These are phyloP conservation scores for Ochropacha duplaris DNA, from an alignment of 2,888 invertebrate genomes.

Conservation along the genomic window DNA sequence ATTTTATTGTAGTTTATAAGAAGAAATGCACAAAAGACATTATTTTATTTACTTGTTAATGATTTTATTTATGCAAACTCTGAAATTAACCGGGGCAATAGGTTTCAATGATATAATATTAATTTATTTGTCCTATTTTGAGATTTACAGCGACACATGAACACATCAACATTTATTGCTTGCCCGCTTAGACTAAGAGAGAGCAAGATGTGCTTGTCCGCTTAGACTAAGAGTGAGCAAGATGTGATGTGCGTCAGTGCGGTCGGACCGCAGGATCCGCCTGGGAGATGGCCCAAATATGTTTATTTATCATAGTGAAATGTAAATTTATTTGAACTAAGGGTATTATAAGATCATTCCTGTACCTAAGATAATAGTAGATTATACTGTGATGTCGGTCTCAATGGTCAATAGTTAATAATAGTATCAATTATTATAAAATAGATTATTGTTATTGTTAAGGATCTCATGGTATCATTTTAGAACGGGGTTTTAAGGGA, in stretches of 20 bases:
- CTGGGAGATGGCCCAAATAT: conserved; percentile 57
- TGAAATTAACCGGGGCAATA: conserved; percentile 57
- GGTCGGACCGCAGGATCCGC: conserved; percentile 56
- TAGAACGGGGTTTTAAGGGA: conserved; percentile 67
- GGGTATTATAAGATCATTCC: conserved; percentile 76
- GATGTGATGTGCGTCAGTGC: conserved; percentile 18
- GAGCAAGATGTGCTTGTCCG: background rate
- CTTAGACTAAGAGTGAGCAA: too few species aligned
- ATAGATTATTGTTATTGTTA: conserved; percentile 80
- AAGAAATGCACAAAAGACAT: conserved; percentile 77
- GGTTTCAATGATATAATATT: conserved; percentile 19
- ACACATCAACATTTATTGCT: background rate
- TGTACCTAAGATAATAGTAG: conserved; percentile 81
- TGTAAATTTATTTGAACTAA: conserved; percentile 66
- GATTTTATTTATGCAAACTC: conserved; percentile 60
- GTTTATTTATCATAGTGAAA: conserved; percentile 67
- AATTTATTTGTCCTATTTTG: conserved; percentile 10
- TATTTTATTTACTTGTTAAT: conserved; percentile 64
- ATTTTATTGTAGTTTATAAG: conserved; percentile 60
- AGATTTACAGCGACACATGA: background rate
- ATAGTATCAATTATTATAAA: conserved; percentile 79
- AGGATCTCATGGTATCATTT: conserved; percentile 80
- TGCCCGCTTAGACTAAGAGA: too few species aligned
- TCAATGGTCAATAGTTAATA: conserved; percentile 77
- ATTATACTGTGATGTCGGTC: conserved; percentile 81